These are phyloP conservation scores for Lampris incognitus DNA, from an alignment of 2,113 vertebrate species.

Conservation along the genomic window DNA sequence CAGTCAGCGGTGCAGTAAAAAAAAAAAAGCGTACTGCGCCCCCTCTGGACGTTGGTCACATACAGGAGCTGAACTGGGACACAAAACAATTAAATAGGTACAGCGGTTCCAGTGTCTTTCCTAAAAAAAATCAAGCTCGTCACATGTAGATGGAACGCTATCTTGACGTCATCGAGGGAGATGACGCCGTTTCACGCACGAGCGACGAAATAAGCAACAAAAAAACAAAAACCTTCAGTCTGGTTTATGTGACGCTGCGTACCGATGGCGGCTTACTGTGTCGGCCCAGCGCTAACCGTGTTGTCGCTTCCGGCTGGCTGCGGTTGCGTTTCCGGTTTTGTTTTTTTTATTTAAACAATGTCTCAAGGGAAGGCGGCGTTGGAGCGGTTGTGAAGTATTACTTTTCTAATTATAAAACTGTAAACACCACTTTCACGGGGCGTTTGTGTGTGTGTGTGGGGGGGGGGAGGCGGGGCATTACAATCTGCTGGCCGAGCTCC, in stretches of 20 bases:
- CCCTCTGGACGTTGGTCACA: background rate
- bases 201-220: background rate
- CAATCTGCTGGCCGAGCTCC: background rate
- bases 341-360: background rate
- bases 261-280: background rate
- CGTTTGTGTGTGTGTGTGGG: background rate
- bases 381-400: conserved; percentile 1
- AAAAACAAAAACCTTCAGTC: background rate
- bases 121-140: background rate
- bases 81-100: conserved; percentile 30
- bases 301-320: background rate
- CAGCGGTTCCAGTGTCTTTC: conserved; percentile 31
- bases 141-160: background rate
- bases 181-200: background rate
- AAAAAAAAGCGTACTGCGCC: conserved; percentile 9
- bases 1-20: conserved; percentile 45
- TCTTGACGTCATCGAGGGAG: background rate
- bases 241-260: background rate
- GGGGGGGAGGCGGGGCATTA: background rate
- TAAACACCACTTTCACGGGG: background rate
- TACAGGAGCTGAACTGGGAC: conserved; percentile 4
- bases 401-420: conserved; percentile 7
- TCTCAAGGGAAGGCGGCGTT: background rate
- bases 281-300: conserved; percentile 5
- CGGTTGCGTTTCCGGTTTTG: conserved; percentile 7